phyloP scores from a whole-genome alignment of 2,797 vertebrate species.

The Tolypeutes matacus region DNA sequence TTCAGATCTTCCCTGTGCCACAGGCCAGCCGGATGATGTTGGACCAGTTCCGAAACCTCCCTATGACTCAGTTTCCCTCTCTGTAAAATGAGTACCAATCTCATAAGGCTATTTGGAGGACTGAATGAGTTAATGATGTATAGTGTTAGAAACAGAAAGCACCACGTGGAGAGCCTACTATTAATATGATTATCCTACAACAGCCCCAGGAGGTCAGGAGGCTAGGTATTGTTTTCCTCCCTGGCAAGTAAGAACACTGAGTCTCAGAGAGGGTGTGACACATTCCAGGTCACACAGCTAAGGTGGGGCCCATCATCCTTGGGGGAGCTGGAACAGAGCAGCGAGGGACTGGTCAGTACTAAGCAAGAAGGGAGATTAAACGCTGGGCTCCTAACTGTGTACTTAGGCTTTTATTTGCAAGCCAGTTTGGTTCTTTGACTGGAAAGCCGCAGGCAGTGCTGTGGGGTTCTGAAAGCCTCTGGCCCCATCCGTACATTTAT shows the following conservation, averaged over 20 bases:
- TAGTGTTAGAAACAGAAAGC: neutral
- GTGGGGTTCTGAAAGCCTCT: neutral
- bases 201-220: neutral
- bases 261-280: neutral
- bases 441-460: neutral
- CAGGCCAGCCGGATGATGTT: neutral
- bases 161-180: neutral
- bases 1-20: neutral
- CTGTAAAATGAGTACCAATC: neutral
- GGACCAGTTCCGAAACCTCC: neutral
- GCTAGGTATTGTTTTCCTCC: neutral
- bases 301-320: neutral
- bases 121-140: neutral
- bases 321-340: neutral
- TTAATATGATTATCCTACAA: neutral
- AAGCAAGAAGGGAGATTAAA: neutral
- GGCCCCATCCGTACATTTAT: neutral
- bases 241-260: neutral
- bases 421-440: neutral
- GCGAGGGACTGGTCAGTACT: neutral
- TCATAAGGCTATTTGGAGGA: neutral
- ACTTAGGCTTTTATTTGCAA: neutral
- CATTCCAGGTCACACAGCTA: neutral
- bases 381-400: neutral
- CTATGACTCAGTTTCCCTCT: constrained; percentile 8